These are phyloP conservation scores for Nemopilema nomurai DNA, from an alignment of 30 jellyfish, hydroid and myxozoan genomes.

Conservation along the genomic window DNA sequence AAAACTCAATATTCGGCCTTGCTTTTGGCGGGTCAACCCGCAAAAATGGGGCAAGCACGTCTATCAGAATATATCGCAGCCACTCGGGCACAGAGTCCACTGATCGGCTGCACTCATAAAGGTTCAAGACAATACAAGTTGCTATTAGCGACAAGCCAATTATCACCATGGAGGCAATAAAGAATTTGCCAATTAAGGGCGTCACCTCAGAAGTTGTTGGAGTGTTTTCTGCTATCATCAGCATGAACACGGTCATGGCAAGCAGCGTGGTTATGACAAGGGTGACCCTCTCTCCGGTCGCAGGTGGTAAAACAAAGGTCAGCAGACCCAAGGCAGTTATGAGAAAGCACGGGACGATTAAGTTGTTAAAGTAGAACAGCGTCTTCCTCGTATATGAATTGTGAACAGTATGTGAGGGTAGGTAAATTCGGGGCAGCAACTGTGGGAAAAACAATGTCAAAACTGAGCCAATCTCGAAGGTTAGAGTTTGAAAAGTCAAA, in stretches of 20 bases:
- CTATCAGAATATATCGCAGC: constrained; percentile 64
- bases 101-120: constrained; percentile 79
- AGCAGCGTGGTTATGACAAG: constrained; percentile 86
- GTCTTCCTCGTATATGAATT: constrained; percentile 87
- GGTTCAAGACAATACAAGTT: constrained; percentile 82
- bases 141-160: constrained; percentile 90
- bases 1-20: constrained; percentile 43
- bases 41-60: constrained; percentile 82
- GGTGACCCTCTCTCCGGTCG: constrained; percentile 96
- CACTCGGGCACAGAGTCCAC: constrained; percentile 79
- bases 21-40: constrained; percentile 81
- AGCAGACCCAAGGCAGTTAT: constrained; percentile 83
- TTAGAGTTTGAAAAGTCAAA: no score
- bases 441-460: constrained; percentile 41
- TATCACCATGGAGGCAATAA: constrained; percentile 92
- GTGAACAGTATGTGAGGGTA: constrained; percentile 71
- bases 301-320: constrained; percentile 92
- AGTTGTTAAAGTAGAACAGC: constrained; percentile 83
- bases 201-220: constrained; percentile 92
- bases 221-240: constrained; percentile 91
- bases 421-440: constrained; percentile 85
- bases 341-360: constrained; percentile 86
- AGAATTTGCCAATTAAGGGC: constrained; percentile 84
- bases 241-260: constrained; percentile 94
- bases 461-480: no score